These are phyloP conservation scores for Bubo scandiacus DNA, from an alignment of 2,113 vertebrate genomes.

Conservation along the genomic window DNA sequence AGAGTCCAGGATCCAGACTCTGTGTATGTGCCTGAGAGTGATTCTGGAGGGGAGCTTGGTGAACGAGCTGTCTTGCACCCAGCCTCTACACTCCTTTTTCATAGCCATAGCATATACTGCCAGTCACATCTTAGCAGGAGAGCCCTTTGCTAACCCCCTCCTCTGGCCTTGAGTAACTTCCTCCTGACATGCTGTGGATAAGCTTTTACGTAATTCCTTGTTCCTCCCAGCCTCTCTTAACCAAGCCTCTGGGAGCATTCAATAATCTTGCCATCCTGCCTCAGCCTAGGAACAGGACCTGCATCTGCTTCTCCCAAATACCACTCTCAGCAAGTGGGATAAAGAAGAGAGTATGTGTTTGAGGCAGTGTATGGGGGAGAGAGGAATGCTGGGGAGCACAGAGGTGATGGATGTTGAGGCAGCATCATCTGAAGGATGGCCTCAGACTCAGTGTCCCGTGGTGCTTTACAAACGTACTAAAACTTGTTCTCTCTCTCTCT, in stretches of 20 bases:
- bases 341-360: neutral
- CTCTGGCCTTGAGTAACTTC: neutral
- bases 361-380: neutral
- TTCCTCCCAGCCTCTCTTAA: neutral
- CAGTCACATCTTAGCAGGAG: neutral
- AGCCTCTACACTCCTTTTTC: neutral
- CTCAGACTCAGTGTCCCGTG: neutral
- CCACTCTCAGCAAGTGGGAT: neutral
- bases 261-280: neutral
- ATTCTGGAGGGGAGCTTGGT: neutral
- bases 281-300: neutral
- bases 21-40: neutral
- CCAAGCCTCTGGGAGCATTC: neutral
- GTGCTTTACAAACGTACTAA: neutral
- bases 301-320: neutral
- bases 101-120: accelerated
- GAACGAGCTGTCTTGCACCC: neutral
- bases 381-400: neutral
- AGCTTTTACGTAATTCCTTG: neutral
- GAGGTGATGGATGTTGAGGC: neutral
- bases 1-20: neutral
- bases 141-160: neutral
- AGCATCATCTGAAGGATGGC: accelerated
- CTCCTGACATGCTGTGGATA: neutral
- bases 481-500: neutral